Evolutionary conservation across 1,140 invertebrate genomes (phyloP).

Genomic region (Tetramorium simillimum): DNA sequence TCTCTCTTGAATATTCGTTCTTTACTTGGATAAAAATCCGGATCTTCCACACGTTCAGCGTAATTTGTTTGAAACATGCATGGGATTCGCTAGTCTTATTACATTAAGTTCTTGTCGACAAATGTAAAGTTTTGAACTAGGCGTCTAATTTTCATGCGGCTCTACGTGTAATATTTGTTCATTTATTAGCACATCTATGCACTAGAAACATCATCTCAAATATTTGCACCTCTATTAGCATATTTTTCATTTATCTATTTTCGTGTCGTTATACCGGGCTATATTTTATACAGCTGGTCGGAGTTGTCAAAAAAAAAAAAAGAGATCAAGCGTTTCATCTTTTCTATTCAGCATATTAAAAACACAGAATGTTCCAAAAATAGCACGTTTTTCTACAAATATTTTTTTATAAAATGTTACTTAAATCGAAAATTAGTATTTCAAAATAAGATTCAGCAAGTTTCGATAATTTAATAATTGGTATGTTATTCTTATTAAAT

Average conservation of each 20-base stretch:
- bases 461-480: constrained; percentile 8
- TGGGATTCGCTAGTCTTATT: background rate
- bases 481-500: background rate
- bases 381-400: background rate
- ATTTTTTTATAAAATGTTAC: background rate
- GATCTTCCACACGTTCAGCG: constrained; percentile 20
- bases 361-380: background rate
- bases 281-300: background rate
- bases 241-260: background rate
- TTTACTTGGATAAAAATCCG: constrained; percentile 35
- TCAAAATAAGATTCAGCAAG: background rate
- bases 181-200: background rate
- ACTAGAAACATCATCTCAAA: background rate
- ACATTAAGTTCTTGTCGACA: constrained; percentile 21
- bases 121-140: background rate
- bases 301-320: background rate
- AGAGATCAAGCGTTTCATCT: background rate
- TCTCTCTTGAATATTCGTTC: constrained; percentile 51
- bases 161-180: background rate
- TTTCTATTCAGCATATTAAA: background rate
- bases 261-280: background rate
- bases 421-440: background rate
- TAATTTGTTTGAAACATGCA: constrained; percentile 8
- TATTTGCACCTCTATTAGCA: background rate
- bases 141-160: background rate